Evolutionary conservation across 2,888 invertebrate genomes (phyloP).

Genomic region (Eueremaeus valkanovi): DNA sequence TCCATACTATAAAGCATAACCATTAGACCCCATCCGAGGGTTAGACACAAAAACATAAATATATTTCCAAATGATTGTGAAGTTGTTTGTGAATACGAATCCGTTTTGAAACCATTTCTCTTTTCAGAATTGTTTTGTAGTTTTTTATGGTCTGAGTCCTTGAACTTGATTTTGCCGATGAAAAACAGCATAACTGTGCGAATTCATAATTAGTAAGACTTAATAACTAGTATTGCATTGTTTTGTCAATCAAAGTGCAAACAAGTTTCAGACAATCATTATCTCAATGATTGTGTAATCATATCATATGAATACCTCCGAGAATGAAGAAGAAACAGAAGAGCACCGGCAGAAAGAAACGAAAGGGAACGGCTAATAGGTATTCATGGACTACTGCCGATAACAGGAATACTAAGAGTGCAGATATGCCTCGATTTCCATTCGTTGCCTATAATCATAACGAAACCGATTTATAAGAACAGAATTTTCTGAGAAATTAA

Average conservation of each 20-base stretch:
- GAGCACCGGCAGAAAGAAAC: conserved; percentile 82
- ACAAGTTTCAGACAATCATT: not conserved
- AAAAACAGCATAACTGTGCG: conserved; percentile 24
- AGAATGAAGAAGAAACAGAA: conserved; percentile 69
- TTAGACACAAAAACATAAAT: conserved; percentile 75
- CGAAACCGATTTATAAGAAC: not conserved
- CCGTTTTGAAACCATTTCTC: not conserved
- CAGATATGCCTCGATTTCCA: conserved; percentile 51
- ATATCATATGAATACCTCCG: conserved; percentile 54
- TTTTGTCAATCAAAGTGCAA: not conserved
- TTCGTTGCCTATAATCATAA: conserved; percentile 19
- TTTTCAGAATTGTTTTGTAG: not conserved
- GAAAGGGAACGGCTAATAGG: conserved; percentile 69
- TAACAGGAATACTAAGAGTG: conserved; percentile 65
- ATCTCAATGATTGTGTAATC: not conserved
- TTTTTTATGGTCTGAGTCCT: not conserved
- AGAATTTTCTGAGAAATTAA: conserved; percentile 40
- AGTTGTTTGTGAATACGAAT: not conserved
- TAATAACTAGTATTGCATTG: too few species aligned
- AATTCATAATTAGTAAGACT: conserved; percentile 53
- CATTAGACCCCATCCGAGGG: conserved; percentile 71
- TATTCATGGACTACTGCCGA: conserved; percentile 87
- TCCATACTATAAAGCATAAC: conserved; percentile 78
- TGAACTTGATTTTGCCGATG: conserved; percentile 22
- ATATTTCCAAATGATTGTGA: conserved; percentile 62